These are phyloP conservation scores for Esox lucius DNA, from an alignment of 2,797 vertebrate species.

Conservation along the genomic window DNA sequence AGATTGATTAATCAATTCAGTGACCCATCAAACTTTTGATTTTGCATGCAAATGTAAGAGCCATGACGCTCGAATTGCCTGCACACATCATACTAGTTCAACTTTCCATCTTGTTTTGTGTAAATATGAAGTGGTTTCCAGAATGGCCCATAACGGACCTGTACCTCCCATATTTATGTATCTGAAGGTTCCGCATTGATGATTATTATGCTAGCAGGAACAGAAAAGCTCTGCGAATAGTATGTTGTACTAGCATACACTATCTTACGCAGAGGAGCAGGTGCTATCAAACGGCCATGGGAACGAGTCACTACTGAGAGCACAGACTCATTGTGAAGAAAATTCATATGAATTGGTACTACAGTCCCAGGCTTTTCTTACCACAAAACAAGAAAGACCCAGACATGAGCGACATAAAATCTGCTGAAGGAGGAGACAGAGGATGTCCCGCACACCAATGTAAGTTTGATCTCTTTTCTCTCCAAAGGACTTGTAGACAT, in stretches of 20 bases:
- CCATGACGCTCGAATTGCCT: background rate
- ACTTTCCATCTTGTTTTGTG: slow-evolving; percentile 49
- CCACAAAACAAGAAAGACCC: background rate
- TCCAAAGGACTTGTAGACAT: background rate
- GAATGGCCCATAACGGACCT: background rate
- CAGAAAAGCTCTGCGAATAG: background rate
- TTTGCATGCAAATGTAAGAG: background rate
- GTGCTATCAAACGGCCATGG: slow-evolving; percentile 27
- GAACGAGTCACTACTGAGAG: background rate
- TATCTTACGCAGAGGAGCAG: slow-evolving; percentile 18
- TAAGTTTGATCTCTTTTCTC: background rate
- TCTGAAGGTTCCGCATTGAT: slow-evolving; percentile 49
- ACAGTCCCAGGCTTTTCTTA: background rate
- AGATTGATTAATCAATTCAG: too few species aligned
- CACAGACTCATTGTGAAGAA: background rate
- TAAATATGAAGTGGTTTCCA: slow-evolving; percentile 43
- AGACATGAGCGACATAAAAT: background rate
- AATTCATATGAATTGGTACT: slow-evolving; percentile 17
- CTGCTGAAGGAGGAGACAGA: background rate
- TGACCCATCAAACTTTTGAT: background rate
- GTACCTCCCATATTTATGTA: slow-evolving; percentile 57
- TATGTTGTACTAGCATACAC: background rate
- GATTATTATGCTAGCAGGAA: background rate
- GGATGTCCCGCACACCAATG: background rate
- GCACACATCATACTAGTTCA: background rate